Evolutionary conservation across 2,888 invertebrate genomes (phyloP), one percentile per base, ranked within the genome.

Genomic region (Leptopilina myrica): DNA sequence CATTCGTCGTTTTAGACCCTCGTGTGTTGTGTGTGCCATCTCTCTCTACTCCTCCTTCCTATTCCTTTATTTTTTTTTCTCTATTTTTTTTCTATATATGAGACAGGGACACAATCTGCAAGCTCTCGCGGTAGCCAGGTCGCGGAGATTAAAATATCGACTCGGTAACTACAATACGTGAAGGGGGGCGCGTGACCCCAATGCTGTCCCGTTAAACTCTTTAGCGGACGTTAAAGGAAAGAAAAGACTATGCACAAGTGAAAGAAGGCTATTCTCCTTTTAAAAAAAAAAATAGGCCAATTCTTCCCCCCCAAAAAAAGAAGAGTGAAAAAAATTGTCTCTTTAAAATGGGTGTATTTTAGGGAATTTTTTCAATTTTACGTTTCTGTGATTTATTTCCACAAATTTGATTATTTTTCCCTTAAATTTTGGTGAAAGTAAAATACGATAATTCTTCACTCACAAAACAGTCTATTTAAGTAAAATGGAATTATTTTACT

Each of bases 91-190:
- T 78, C 66, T 78, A 78, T 79, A 78, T 80, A 59, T 69, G 79
- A 82, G 80, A 80, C 79, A 80, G 81, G 82, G 82, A 86, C 87
- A 86, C 87, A 86, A 88, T 88, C 85, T 83, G 79, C 80, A 80
- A 81, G 81, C 81, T 84, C 80, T 84, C 80, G 66, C 79, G 79
- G 79, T 81, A 83, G 83, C 84, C 85, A 86, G 85, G 85, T 86
- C 87, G 84, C 87, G 87, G 85, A 89, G 90, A 90, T 90, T 90
- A 90, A 90, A 90, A 90, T 90, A 90, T 90, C 90, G 90, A 89
- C 88, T 89, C 83, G 84, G 84, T 82, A 84, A 83, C 82, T 80
- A 85, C 84, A 85, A 87, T 87, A 85, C 84, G 81, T 84, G 79
- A 33, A 33, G 33, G 82, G 81, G 84, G 79, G 82, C 83, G 76